phyloP scores from a whole-genome alignment of 2,797 vertebrate genomes.

The Tiaroga cobitis region DNA sequence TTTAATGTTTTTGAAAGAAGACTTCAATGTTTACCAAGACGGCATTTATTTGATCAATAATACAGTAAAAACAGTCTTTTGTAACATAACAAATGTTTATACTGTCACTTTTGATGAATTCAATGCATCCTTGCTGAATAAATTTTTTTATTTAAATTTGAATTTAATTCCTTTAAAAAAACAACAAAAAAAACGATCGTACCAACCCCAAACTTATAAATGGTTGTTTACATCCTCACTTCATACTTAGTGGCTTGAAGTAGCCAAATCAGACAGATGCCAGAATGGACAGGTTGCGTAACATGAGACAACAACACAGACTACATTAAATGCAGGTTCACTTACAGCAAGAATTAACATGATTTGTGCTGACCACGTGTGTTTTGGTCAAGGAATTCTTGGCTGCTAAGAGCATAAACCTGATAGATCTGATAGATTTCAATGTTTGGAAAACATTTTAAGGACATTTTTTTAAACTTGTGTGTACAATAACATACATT shows the following conservation, averaged over 20 bases:
- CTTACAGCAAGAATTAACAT: background rate
- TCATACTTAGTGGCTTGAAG: background rate
- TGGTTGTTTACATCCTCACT: background rate
- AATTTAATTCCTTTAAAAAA: background rate
- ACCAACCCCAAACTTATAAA: background rate
- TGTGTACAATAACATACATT: background rate
- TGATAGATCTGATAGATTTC: background rate
- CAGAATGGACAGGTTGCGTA: background rate
- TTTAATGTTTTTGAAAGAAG: background rate
- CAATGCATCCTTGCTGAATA: background rate
- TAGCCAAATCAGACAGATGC: constrained; percentile 1
- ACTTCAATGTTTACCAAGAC: too few species aligned
- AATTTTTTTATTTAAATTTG: too few species aligned
- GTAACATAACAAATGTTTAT: too few species aligned
- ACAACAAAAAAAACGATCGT: background rate
- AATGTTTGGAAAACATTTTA: background rate
- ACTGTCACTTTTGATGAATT: background rate
- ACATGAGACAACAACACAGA: background rate
- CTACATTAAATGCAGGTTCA: background rate
- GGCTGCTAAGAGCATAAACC: background rate
- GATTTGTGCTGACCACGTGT: background rate
- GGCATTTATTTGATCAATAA: background rate
- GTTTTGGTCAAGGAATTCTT: background rate
- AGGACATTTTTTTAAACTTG: constrained; percentile 6
- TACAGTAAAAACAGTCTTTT: background rate